A percentile compares a stretch with the other conserved stretches of the same genome.
Conservation (phyloP, 2,797 vertebrate genomes). For the Sparidentex hasta region DNA sequence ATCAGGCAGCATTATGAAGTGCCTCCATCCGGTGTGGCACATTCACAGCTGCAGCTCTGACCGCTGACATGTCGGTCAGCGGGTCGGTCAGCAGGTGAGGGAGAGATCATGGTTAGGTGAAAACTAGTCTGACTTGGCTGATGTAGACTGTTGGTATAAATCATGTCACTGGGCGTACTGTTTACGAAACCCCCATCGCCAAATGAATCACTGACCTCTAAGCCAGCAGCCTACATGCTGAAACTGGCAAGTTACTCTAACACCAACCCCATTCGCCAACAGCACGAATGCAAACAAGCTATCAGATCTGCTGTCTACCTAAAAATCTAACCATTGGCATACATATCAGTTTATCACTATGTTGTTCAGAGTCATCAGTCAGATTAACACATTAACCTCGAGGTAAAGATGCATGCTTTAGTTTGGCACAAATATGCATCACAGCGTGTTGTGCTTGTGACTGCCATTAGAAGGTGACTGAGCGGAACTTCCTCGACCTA, state of each 20-base stretch:
- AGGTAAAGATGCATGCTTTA: background rate
- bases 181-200: too few relatives aligned
- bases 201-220: too few relatives aligned
- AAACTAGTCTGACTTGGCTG: too few relatives aligned
- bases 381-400: background rate
- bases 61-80: background rate
- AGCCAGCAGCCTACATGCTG: too few relatives aligned
- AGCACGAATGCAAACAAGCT: too few relatives aligned
- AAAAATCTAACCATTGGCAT: background rate
- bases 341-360: slow-evolving; percentile 3
- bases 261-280: too few relatives aligned
- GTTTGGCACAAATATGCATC: slow-evolving; percentile 6
- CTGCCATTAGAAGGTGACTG: slow-evolving; percentile 21
- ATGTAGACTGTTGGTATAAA: too few relatives aligned
- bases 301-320: too few relatives aligned
- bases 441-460: slow-evolving; percentile 10
- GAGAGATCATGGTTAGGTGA: too few relatives aligned
- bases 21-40: background rate
- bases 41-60: background rate
- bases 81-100: background rate
- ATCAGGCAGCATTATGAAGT: background rate
- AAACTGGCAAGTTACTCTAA: too few relatives aligned
- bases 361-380: background rate
- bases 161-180: too few relatives aligned
- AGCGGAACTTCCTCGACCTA: slow-evolving; percentile 32